phyloP scores from a whole-genome alignment of 2,113 vertebrate genomes.

The Pelecanus crispus region DNA sequence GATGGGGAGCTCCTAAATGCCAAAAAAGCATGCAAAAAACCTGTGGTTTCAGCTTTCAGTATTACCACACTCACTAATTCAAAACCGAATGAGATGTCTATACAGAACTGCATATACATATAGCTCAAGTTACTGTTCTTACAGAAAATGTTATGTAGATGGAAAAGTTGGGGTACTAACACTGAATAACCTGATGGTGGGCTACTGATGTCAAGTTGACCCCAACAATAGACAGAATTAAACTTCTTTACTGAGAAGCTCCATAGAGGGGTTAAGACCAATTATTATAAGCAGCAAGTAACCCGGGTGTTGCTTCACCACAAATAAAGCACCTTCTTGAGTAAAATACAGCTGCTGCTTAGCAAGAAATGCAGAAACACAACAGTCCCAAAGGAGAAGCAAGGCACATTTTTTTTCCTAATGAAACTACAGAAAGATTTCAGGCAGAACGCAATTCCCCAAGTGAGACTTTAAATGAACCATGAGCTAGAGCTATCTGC shows the following conservation, averaged over 20 bases:
- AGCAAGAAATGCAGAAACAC: not conserved
- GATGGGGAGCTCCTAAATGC: not conserved
- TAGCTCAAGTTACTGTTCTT: not conserved
- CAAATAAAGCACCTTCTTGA: not conserved
- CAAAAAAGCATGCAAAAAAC: not conserved
- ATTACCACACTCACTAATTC: not conserved
- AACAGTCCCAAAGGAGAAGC: not conserved
- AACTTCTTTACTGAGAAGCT: not conserved
- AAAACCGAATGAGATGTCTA: not conserved
- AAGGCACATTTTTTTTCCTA: not conserved
- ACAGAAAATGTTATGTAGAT: not conserved
- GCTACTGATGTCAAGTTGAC: not conserved
- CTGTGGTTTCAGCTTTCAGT: not conserved
- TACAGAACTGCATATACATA: not conserved
- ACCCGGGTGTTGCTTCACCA: not conserved
- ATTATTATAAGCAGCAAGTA: not conserved
- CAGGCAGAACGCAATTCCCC: not conserved
- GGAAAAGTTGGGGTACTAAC: not conserved
- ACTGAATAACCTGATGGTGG: not conserved
- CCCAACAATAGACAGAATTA: not conserved
- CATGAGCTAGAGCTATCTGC: accelerated
- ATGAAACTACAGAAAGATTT: not conserved
- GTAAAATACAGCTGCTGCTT: not conserved
- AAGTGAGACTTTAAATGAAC: accelerated
- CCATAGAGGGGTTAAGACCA: not conserved